Evolutionary conservation across 2,113 vertebrate species (phyloP).

Genomic region (Origma solitaria): DNA sequence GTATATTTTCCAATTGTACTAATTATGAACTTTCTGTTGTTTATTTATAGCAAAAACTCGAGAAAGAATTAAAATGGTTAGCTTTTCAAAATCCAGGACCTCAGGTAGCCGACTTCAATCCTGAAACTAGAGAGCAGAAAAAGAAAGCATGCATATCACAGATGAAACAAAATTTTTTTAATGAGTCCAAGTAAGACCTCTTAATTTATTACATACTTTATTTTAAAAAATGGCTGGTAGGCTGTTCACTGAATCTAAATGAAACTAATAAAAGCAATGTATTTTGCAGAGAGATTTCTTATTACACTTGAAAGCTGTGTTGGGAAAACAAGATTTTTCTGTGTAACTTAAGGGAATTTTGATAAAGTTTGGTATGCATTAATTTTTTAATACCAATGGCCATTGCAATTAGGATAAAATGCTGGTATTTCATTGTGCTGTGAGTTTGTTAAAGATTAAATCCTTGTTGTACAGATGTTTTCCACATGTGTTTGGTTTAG

Average conservation of each 20-base stretch:
- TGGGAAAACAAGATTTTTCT: not conserved
- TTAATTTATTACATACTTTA: not conserved
- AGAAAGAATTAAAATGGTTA: slow-evolving; percentile 74
- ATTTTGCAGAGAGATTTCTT: not conserved
- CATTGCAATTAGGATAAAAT: not conserved
- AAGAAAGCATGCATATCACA: slow-evolving; percentile 71
- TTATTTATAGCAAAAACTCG: slow-evolving; percentile 70
- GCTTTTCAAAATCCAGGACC: slow-evolving; percentile 80
- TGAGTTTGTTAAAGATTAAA: not conserved
- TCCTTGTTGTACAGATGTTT: not conserved
- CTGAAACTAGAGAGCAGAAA: slow-evolving; percentile 71
- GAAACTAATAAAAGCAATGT: not conserved
- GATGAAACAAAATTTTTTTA: slow-evolving; percentile 66
- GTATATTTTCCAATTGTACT: not conserved
- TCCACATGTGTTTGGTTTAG: not conserved
- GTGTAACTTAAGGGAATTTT: not conserved
- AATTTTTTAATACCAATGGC: not conserved
- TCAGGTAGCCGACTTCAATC: slow-evolving; percentile 77
- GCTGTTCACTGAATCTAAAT: not conserved
- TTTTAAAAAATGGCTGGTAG: not conserved
- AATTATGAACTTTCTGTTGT: not conserved
- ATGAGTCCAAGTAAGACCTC: slow-evolving; percentile 70
- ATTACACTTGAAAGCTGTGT: not conserved
- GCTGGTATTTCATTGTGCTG: not conserved
- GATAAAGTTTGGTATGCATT: not conserved